Evolutionary conservation across 1,140 invertebrate species (phyloP).

Genomic region (Hydropsyche tenuis): DNA sequence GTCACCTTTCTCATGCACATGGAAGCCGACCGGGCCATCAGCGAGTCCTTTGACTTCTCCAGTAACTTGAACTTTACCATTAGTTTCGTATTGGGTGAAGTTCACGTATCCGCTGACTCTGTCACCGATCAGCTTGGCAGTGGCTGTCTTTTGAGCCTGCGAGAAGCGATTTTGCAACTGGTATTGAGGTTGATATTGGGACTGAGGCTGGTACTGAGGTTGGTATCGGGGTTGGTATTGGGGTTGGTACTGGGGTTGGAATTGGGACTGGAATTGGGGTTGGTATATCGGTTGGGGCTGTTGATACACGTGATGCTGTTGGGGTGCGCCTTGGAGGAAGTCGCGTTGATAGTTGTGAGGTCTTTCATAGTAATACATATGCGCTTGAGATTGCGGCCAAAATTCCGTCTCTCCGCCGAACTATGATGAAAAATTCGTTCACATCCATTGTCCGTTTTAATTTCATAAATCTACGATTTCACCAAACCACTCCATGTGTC

Average conservation of each 20-base stretch:
- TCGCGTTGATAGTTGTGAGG: constrained; percentile 1
- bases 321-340: constrained; percentile 18
- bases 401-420: not conserved
- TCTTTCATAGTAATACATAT: constrained; percentile 36
- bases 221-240: not conserved
- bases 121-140: constrained; percentile 42
- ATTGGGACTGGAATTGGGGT: not conserved
- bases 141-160: constrained; percentile 26
- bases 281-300: not conserved
- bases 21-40: constrained; percentile 81
- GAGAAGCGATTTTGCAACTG: constrained; percentile 17
- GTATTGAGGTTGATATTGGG: constrained; percentile 7
- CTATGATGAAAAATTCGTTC: constrained; percentile 17
- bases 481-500: no score
- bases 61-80: constrained; percentile 67
- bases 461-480: no score
- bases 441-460: not conserved
- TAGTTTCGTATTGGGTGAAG: constrained; percentile 66
- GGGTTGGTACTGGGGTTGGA: not conserved
- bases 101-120: constrained; percentile 66
- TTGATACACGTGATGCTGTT: not conserved
- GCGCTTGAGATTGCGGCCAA: constrained; percentile 10
- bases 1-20: constrained; percentile 89
- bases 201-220: not conserved
- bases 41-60: constrained; percentile 77